Evolutionary conservation across 2,888 invertebrate species (phyloP), one percentile per base, ranked within the genome.

Genomic region (Leptothorax acervorum): DNA sequence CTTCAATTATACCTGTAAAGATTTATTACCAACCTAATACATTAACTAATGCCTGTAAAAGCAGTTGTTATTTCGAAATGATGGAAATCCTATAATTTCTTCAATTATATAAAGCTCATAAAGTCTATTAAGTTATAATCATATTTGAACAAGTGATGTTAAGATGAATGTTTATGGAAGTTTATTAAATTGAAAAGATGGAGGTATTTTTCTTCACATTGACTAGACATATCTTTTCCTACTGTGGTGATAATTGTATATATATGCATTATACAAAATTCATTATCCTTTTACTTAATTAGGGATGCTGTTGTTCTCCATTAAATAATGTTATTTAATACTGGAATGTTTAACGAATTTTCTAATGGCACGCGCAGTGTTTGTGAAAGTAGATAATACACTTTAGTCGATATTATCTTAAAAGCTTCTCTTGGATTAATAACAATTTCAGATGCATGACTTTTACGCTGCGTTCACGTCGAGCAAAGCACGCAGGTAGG

Each of bases 371-470:
- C 23, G 28, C 1, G 18, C 39, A 18, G 11, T n/a, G 8, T 42
- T 48, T 48, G 45, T 62, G 1, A 12, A n/a, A 55, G 8, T 42
- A 31, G 39, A 65, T 39, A 23, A 23, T 53, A 39, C 6, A 42
- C 66, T 28, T 42, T 68, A n/a, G 2, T 42, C 8, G 60, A 70
- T 53, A 12, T 51, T 28, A 48, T 39, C 15, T 57, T 60, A 2
- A 48, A 57, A 28, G 42, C 31, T 73, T 63, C 51, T 71, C n/a
- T 75, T 57, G 75, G 60, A 87, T 75, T 74, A 85, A 84, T 78
- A 79, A 83, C 82, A 55, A 62, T 89, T 88, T 87, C 87, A 87
- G 87, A 85, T 82, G 78, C 48, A 89, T 89, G 60, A 85, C 66
- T 83, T 83, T 85, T 75, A 63, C 28, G 65, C 85, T 68, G 81